Conservation (phyloP, 1,140 invertebrate genomes). For the Thaumetopoea pityocampa region DNA sequence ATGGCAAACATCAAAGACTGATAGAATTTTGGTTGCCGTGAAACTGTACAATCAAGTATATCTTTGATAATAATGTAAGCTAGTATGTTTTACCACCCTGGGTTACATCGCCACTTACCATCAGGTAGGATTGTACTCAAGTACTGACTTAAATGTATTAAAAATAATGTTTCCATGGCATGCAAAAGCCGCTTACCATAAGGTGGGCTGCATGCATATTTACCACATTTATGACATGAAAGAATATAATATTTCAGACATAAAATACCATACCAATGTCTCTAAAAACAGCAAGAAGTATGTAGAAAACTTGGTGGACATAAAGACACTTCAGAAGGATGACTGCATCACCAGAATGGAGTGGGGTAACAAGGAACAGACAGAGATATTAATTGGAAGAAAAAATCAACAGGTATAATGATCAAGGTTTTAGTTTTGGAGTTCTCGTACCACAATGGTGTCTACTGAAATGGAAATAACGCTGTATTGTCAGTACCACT, state of each 20-base stretch:
- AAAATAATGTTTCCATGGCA: not conserved
- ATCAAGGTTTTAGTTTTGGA: not conserved
- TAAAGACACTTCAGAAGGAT: slow-evolving; percentile 71
- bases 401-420: slow-evolving; percentile 53
- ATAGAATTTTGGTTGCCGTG: too few species aligned
- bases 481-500: too few species aligned
- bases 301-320: slow-evolving; percentile 70
- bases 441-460: not conserved
- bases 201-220: too few species aligned
- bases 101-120: too few species aligned
- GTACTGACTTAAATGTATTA: not conserved
- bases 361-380: slow-evolving; percentile 82
- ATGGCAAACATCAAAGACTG: too few species aligned
- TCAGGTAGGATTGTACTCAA: too few species aligned
- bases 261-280: slow-evolving; percentile 59
- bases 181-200: not conserved
- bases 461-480: too few species aligned
- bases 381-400: slow-evolving; percentile 80
- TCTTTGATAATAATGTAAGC: too few species aligned
- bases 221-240: not conserved
- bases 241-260: slow-evolving; percentile 44
- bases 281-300: slow-evolving; percentile 65
- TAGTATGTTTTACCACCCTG: too few species aligned
- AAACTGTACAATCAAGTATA: too few species aligned
- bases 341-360: slow-evolving; percentile 80